A percentile compares a stretch with the other conserved stretches of the same genome.
Evolutionary conservation across 2,888 invertebrate species (phyloP).

Genomic region (Eustalomyia histrio): DNA sequence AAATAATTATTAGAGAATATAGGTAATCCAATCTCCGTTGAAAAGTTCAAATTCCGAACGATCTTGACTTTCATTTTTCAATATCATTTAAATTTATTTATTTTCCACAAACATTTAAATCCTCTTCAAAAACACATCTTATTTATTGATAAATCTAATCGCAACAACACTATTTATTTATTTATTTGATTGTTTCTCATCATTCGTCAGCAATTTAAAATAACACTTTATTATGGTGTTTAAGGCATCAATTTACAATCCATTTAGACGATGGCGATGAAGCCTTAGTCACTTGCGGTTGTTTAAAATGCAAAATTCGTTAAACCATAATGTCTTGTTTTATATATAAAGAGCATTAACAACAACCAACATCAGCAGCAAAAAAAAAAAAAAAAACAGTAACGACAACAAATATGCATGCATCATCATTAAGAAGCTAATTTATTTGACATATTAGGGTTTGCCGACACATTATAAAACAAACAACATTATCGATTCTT

Average conservation of each 20-base stretch:
- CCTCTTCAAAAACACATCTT: not conserved
- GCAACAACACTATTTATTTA: no score
- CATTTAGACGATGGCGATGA: not conserved
- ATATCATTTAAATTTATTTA: not conserved
- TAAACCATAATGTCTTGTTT: not conserved
- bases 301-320: slow-evolving; percentile 7
- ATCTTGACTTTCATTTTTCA: no score
- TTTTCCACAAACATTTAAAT: not conserved
- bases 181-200: slow-evolving; percentile 4
- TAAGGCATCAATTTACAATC: not conserved
- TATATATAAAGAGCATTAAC: not conserved
- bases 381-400: not conserved
- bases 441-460: slow-evolving; percentile 44
- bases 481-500: slow-evolving; percentile 17
- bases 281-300: not conserved
- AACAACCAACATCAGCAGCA: not conserved
- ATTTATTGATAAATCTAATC: not conserved
- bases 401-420: not conserved
- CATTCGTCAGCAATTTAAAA: slow-evolving; percentile 1
- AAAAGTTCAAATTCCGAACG: no score
- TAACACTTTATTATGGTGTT: slow-evolving; percentile 3
- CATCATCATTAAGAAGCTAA: slow-evolving; percentile 42
- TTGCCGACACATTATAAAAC: slow-evolving; percentile 25
- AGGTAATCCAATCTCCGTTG: no score
- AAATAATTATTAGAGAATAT: no score